A percentile compares a stretch with the other conserved stretches of the same genome.
These are phyloP conservation scores for Pygoscelis adeliae DNA, from an alignment of 2,113 vertebrate species.

Conservation along the genomic window DNA sequence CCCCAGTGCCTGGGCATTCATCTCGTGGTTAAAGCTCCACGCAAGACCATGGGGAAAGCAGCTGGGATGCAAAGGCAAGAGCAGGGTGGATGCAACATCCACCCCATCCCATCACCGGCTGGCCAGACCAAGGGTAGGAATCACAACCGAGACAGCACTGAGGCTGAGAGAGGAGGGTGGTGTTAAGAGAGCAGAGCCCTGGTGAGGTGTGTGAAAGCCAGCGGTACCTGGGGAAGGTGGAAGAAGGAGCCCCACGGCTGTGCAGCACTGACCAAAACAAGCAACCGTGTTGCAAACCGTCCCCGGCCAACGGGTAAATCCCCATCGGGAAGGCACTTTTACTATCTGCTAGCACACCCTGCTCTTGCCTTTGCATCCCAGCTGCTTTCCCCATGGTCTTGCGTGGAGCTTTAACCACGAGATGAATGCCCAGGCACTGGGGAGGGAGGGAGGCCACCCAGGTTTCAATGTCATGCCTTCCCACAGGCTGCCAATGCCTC, in stretches of 20 bases:
- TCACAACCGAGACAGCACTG: too few species aligned
- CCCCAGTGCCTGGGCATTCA: rapidly evolving
- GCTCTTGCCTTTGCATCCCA: neutral
- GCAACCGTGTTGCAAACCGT: neutral
- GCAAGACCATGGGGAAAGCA: neutral
- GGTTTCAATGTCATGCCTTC: neutral
- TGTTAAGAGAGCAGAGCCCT: neutral
- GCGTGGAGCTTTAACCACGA: rapidly evolving
- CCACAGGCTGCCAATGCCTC: neutral
- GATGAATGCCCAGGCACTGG: rapidly evolving
- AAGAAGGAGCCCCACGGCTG: neutral
- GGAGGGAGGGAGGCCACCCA: too few species aligned
- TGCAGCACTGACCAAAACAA: too few species aligned
- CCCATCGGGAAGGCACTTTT: too few species aligned
- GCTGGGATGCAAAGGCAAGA: neutral
- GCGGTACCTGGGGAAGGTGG: neutral
- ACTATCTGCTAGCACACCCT: neutral
- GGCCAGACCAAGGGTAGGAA: neutral
- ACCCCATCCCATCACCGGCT: neutral
- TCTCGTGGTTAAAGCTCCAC: rapidly evolving
- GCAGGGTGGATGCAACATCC: neutral
- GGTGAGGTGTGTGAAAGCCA: neutral
- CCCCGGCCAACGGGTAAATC: rapidly evolving
- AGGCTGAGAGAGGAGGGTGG: neutral
- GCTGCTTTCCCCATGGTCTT: neutral